Base-by-base conservation (phyloP, 2,888 invertebrate genomes). In the Athripsodes cinereus region DNA sequence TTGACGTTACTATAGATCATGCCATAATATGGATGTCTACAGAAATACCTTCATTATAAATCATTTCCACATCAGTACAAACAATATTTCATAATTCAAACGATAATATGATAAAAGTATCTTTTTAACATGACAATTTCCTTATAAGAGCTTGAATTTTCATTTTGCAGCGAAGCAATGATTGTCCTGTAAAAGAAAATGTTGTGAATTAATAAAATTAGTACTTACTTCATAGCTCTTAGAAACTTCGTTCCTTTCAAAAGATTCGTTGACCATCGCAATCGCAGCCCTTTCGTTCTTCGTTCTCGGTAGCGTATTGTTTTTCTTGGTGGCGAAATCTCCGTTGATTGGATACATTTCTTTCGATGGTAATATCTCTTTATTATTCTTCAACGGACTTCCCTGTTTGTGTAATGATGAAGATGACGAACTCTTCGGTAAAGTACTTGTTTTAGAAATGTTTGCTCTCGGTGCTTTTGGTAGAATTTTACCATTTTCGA, bases 361-460 rank as follows among this genome's bases (percentile, higher is more conserved):
- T 69, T 77, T 78, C 1, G 78, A 74, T 31, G 78, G 78, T 66
- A 77, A 66, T 63, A 78, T 64, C 67, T 78, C 78, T 64, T 74
- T 68, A 62, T 75, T 75, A 57, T 72, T 70, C 19, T 78, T 67
- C 64, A 71, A 76, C 55, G 78, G 78, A 51, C 76, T 76, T 69
- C 76, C 78, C 70, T 74, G 75, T 69, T 77, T 77, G 69, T 76
- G 77, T 60, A 57, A 35, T 11, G 55, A 44, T 22, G 46, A 47
- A 19, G 51, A 34, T 20, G 57, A 57, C 19, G 52, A 57, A 47
- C 52, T 57, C 21, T 57, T 57, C 10, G 60, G 51, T 18, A 54
- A 44, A 31, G 55, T 59, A 18, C 54, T 53, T 16, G 62, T 58
- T 49, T 62, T 62, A 22, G 57, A 57, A 22, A 56, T 21, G 10